These are phyloP conservation scores for Baronia brevicornis DNA, from an alignment of 2,888 invertebrate genomes.

Conservation along the genomic window DNA sequence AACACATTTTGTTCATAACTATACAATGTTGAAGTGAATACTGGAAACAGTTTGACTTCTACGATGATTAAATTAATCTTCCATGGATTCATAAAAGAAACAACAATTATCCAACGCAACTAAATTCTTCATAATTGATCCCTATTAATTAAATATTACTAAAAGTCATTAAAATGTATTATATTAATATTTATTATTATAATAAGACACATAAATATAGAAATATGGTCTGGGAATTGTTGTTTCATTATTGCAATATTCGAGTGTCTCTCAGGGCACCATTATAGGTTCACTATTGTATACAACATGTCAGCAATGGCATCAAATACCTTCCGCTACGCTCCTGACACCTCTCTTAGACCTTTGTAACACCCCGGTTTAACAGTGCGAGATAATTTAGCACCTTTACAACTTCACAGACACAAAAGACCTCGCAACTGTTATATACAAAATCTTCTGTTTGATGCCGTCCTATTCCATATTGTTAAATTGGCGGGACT, in stretches of 20 bases:
- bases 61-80: slow-evolving; percentile 20
- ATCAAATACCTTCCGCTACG: slow-evolving; percentile 59
- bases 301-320: slow-evolving; percentile 33
- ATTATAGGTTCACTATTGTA: slow-evolving; percentile 22
- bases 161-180: too few species aligned
- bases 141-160: background rate
- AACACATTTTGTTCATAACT: background rate
- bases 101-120: background rate
- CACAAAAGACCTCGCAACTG: slow-evolving; percentile 61
- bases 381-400: slow-evolving; percentile 62
- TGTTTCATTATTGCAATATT: background rate
- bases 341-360: slow-evolving; percentile 69
- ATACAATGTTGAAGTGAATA: too few species aligned
- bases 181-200: too few species aligned
- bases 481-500: slow-evolving; percentile 41
- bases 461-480: slow-evolving; percentile 52
- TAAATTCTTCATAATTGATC: background rate
- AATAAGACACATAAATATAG: background rate
- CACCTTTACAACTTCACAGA: slow-evolving; percentile 20
- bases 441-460: slow-evolving; percentile 58
- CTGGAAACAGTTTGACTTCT: slow-evolving; percentile 33
- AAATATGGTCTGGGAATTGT: background rate
- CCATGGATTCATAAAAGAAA: background rate
- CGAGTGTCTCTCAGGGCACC: slow-evolving; percentile 12
- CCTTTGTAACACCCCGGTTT: slow-evolving; percentile 65